Percentiles rank a stretch among this genome's conserved stretches.
Conservation (phyloP, 1,140 invertebrate species). For the Pseudomyrmex pallidus region DNA sequence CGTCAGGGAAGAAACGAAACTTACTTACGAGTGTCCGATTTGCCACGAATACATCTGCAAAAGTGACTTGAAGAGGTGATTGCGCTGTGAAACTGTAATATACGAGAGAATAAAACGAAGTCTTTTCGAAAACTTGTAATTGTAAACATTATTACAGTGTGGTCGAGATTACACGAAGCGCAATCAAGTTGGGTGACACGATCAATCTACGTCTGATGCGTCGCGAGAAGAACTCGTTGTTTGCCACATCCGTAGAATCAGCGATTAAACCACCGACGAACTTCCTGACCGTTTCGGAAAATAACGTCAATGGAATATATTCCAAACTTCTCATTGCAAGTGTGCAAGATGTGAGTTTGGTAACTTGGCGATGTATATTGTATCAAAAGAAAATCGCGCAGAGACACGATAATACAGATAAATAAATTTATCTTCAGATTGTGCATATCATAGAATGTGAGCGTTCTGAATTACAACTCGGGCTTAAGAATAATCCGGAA, state of each 20-base stretch:
- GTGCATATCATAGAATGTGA: slow-evolving; percentile 91
- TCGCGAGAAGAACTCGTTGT: slow-evolving; percentile 91
- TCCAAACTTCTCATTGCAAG: slow-evolving; percentile 93
- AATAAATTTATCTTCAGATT: slow-evolving; percentile 80
- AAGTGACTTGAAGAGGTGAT: slow-evolving; percentile 92
- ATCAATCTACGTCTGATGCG: slow-evolving; percentile 95
- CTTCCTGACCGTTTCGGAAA: slow-evolving; percentile 84
- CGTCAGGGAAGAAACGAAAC: slow-evolving; percentile 89
- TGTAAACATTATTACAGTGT: slow-evolving; percentile 84
- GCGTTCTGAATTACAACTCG: slow-evolving; percentile 88
- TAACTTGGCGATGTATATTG: not conserved
- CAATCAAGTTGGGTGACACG: slow-evolving; percentile 88
- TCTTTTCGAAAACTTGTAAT: slow-evolving; percentile 2
- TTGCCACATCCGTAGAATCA: slow-evolving; percentile 88
- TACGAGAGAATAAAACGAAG: not conserved
- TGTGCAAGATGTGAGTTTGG: slow-evolving; percentile 85
- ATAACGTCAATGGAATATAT: slow-evolving; percentile 85
- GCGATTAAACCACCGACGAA: slow-evolving; percentile 69
- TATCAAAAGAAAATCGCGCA: no score
- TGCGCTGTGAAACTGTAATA: not conserved
- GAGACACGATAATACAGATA: not conserved
- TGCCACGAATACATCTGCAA: slow-evolving; percentile 92
- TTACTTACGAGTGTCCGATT: slow-evolving; percentile 92
- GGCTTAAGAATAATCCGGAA: slow-evolving; percentile 89
- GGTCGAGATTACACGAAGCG: slow-evolving; percentile 86